Evolutionary conservation across 2,888 invertebrate genomes (phyloP).

Genomic region (Eudemis profundana): DNA sequence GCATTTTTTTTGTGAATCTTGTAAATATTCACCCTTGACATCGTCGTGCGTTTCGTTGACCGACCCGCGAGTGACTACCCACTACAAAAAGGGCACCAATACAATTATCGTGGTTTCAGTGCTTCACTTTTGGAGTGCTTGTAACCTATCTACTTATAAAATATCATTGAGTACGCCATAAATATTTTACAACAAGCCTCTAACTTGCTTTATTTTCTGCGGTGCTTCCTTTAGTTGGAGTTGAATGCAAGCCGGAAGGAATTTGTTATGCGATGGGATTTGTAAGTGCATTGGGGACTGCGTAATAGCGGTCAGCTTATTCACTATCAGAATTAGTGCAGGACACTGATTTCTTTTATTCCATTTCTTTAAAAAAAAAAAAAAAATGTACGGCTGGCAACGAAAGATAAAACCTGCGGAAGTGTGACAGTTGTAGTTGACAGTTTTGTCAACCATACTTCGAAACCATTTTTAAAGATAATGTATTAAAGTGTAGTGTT

Average conservation of each 20-base stretch:
- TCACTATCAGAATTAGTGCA: conserved; percentile 14
- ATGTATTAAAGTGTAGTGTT: no score
- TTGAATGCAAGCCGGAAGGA: conserved; percentile 66
- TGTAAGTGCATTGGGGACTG: conserved; percentile 47
- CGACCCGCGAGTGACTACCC: no score
- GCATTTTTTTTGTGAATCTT: no score
- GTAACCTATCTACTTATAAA: no score
- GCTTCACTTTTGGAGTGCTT: no score
- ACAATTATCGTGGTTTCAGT: no score
- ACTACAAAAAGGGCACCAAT: no score
- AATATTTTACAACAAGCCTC: conserved; percentile 70
- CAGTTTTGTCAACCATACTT: background rate
- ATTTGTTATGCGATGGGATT: conserved; percentile 65
- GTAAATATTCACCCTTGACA: no score
- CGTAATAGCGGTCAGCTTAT: conserved; percentile 24
- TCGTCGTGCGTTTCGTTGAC: no score
- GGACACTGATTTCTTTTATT: conserved; percentile 4
- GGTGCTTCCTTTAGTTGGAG: conserved; percentile 64
- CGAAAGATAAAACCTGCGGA: background rate
- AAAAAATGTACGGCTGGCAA: background rate
- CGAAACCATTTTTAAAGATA: no score
- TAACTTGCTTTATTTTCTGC: conserved; percentile 61
- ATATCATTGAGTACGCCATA: no score
- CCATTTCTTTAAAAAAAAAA: background rate
- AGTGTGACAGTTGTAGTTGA: background rate